Percentiles rank a stretch among this genome's conserved stretches.
Evolutionary conservation across 2,888 invertebrate genomes (phyloP).

Genomic region (Pollenia griseotomentosa): DNA sequence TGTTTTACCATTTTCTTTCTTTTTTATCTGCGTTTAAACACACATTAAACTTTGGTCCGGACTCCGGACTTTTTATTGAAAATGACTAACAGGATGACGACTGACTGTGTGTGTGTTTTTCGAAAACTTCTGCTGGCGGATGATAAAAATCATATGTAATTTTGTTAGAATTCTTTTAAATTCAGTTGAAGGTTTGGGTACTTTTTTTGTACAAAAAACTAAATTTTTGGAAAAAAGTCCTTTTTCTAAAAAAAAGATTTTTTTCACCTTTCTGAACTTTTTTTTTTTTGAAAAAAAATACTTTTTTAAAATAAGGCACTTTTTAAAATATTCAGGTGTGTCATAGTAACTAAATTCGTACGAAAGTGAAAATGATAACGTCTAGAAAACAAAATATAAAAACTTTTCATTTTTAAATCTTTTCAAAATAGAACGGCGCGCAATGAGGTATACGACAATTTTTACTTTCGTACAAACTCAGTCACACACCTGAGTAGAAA

Average conservation of each 20-base stretch:
- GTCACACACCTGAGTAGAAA: no score
- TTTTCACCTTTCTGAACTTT: no score
- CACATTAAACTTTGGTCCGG: no score
- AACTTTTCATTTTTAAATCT: no score
- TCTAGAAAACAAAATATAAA: no score
- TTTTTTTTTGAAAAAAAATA: not conserved
- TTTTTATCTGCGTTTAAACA: not conserved
- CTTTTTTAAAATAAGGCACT: not conserved
- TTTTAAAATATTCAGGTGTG: not conserved
- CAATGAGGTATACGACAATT: no score
- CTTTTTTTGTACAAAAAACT: not conserved
- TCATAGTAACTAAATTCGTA: no score
- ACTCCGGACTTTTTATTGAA: not conserved
- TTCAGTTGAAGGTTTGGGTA: not conserved
- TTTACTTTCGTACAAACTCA: no score
- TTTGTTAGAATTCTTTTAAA: conserved; percentile 27
- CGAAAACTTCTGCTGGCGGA: not conserved
- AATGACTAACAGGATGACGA: conserved; percentile 2
- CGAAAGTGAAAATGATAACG: no score
- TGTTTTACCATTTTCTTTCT: conserved; percentile 1
- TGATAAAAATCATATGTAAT: conserved; percentile 9
- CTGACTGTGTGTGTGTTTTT: not conserved
- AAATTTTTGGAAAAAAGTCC: not conserved
- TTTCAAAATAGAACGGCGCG: no score
- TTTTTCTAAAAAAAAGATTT: not conserved